These are phyloP conservation scores for Gorsachius goisagi DNA, from an alignment of 2,113 vertebrate species.

Conservation along the genomic window DNA sequence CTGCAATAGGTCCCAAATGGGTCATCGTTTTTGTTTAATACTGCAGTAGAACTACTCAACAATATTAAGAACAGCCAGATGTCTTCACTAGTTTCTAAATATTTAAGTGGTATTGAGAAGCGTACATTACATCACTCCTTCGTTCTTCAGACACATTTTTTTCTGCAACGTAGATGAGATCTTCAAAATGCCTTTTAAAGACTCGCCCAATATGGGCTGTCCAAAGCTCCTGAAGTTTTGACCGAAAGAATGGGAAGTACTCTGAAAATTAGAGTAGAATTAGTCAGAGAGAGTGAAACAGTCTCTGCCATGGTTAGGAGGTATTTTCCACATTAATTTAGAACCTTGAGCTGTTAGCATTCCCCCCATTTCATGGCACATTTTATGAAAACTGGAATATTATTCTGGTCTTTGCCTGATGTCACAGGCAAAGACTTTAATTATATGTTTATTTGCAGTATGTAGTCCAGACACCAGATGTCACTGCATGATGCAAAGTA, in stretches of 20 bases:
- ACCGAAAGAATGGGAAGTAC: not conserved
- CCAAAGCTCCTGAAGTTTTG: not conserved
- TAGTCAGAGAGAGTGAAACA: not conserved
- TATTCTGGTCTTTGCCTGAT: not conserved
- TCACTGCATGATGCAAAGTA: constrained; percentile 18
- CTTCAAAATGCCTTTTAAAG: not conserved
- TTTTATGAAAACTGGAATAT: not conserved
- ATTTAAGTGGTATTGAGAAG: not conserved
- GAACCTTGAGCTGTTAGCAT: not conserved
- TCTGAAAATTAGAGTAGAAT: not conserved
- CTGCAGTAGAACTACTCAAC: not conserved
- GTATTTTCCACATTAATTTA: not conserved
- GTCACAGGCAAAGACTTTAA: not conserved
- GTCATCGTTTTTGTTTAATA: not conserved
- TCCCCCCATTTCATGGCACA: not conserved
- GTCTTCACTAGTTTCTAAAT: not conserved
- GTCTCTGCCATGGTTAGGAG: not conserved
- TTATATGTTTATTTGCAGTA: not conserved
- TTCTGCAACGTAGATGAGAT: not conserved
- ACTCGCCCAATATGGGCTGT: rapidly evolving
- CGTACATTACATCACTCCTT: not conserved
- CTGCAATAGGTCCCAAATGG: not conserved
- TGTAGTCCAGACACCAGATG: constrained; percentile 37
- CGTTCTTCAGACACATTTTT: not conserved
- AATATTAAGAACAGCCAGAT: not conserved